Base-by-base conservation (phyloP, 2,888 invertebrate genomes). In the Pristionchus mayeri region DNA sequence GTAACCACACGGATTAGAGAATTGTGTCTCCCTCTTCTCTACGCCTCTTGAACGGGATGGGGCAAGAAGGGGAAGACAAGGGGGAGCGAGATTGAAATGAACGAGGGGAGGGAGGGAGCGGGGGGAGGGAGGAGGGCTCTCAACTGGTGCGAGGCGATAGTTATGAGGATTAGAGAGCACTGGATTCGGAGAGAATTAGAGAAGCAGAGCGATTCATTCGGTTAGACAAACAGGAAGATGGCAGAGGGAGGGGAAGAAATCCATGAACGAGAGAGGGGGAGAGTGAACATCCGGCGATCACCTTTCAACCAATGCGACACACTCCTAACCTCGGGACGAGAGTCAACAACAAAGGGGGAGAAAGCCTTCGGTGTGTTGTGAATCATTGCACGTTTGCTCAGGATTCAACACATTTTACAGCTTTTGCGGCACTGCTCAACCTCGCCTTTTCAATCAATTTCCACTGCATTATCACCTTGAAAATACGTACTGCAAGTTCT, bases 211-310 rank as follows among this genome's bases (percentile, higher is more conserved):
- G 78, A 78, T 52, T 50, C 50, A 44, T 54, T 78, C 21, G 78
- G 50, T 34, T 34, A 50, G 52, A 78, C 30, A 54, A 78, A 78
- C 52, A 78, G 78, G 54, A 78, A 78, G 78, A 78, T 34, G 78
- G 44, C 34, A 78, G 78, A 16, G 27, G 30, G 78, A 52, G 78
- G 52, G 24, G 7, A 34, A 40, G 48, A 21, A 78, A 30, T 50
- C 50, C 48, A 78, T 50, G 78, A 78, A 52, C 48, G 18, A 27
- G 18, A 18, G 24, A 13, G 34, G 18, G 34, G 18, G 63, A 63
- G 63, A 63, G 63, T 30, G 63, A 63, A 63, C 63, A 63, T 63
- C 63, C 63, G 63, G 63, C 63, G 63, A 63, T 63, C 63, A 63
- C 63, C 30, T 63, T 63, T 63, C 63, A 63, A 63, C 63, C 63